A percentile compares a stretch with the other conserved stretches of the same genome.
Conservation (phyloP, 2,797 vertebrate genomes). For the Aselliscus stoliczkanus region DNA sequence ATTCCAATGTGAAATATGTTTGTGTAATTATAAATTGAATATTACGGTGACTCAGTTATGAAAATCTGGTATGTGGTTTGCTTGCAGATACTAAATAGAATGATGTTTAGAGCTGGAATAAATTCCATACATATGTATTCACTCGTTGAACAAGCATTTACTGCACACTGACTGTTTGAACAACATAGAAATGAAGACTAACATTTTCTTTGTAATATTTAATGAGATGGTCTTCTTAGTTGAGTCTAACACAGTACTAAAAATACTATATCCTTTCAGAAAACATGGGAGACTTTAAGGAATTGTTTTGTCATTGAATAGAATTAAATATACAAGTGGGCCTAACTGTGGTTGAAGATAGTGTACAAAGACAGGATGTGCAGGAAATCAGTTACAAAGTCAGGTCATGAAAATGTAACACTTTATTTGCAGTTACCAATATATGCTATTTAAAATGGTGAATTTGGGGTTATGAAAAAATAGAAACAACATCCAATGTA, state of each 20-base stretch:
- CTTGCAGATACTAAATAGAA: not conserved
- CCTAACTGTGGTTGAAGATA: not conserved
- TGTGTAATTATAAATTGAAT: not conserved
- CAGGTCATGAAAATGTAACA: not conserved
- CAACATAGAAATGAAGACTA: not conserved
- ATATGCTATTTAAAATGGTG: not conserved
- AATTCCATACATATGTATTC: not conserved
- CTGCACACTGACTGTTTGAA: not conserved
- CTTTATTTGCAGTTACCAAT: not conserved
- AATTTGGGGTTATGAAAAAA: not conserved
- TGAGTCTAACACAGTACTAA: not conserved
- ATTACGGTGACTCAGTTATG: not conserved
- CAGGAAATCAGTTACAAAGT: not conserved
- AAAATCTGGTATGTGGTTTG: not conserved
- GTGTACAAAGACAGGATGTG: not conserved
- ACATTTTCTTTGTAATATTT: not conserved
- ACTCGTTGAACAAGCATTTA: not conserved
- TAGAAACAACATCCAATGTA: not conserved
- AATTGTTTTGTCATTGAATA: not conserved
- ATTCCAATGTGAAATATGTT: not conserved
- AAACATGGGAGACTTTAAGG: not conserved
- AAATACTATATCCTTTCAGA: not conserved
- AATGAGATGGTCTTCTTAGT: not conserved
- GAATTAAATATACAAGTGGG: not conserved
- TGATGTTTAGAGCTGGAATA: not conserved